Percentiles rank a stretch among this genome's conserved stretches.
phyloP scores from a whole-genome alignment of 2,113 vertebrate genomes.

The Notiomystis cincta region DNA sequence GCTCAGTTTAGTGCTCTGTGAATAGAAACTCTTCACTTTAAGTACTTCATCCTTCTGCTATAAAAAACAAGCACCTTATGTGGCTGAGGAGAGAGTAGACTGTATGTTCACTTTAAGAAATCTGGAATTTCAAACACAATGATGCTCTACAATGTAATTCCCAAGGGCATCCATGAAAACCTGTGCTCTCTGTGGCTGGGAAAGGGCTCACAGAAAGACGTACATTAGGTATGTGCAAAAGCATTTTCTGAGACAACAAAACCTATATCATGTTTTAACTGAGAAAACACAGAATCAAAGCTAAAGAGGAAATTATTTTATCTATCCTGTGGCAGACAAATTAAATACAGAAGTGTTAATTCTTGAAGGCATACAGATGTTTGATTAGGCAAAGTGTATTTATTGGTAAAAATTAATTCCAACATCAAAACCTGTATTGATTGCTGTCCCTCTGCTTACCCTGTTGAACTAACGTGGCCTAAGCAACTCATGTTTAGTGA shows the following conservation, averaged over 20 bases:
- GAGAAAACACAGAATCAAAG: background rate
- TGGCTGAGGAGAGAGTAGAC: background rate
- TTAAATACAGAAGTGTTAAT: background rate
- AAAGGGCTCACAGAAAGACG: background rate
- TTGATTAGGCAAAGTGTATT: background rate
- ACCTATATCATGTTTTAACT: fast-evolving
- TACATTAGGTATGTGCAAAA: background rate
- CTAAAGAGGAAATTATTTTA: background rate
- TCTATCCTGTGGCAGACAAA: background rate
- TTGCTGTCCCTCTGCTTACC: background rate
- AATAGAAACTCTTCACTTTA: background rate
- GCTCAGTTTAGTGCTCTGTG: background rate
- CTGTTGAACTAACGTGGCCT: background rate
- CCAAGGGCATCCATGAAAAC: background rate
- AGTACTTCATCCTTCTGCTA: background rate
- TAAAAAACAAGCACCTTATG: background rate
- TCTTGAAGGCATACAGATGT: background rate
- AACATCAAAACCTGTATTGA: background rate
- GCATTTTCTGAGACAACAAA: background rate
- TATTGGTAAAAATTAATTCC: slow-evolving; percentile 23
- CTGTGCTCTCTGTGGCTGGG: background rate
- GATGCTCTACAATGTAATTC: background rate
- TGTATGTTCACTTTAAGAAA: background rate
- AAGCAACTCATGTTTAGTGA: background rate
- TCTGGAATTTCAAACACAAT: background rate